Percentiles rank a stretch among this genome's conserved stretches.
Conservation (phyloP, 2,797 vertebrate genomes). For the Anabacerthia variegaticeps region DNA sequence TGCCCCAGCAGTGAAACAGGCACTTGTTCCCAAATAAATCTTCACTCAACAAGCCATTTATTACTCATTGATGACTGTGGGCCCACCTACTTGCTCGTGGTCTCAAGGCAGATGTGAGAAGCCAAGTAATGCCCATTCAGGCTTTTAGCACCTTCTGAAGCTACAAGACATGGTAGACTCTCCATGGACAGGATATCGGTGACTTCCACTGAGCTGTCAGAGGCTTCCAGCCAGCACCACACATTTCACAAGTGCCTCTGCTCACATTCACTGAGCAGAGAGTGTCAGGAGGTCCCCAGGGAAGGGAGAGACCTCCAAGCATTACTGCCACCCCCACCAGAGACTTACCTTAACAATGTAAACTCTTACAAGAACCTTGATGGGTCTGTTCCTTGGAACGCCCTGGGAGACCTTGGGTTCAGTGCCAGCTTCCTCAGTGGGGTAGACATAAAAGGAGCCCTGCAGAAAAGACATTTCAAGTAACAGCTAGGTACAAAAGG, state of each 20-base stretch:
- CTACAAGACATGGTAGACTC: background rate
- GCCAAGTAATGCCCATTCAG: background rate
- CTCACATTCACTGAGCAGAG: background rate
- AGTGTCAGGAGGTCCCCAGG: background rate
- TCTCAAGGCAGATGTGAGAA: background rate
- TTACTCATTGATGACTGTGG: background rate
- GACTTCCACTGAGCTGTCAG: background rate
- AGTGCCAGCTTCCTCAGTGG: slow-evolving; percentile 68
- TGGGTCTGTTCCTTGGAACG: slow-evolving; percentile 86
- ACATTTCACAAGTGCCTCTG: background rate
- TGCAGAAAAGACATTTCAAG: slow-evolving; percentile 45
- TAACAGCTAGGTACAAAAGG: background rate
- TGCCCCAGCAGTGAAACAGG: background rate
- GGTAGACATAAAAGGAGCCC: slow-evolving; percentile 93
- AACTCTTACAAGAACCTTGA: slow-evolving; percentile 89
- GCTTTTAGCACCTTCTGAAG: background rate
- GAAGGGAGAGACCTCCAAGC: background rate
- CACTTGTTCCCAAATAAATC: background rate
- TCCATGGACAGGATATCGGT: background rate
- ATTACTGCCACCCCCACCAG: background rate
- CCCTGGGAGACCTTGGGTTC: slow-evolving; percentile 82
- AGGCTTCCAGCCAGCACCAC: background rate
- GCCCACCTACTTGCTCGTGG: background rate
- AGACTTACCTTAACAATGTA: slow-evolving; percentile 89
- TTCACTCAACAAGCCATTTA: background rate